phyloP scores from a whole-genome alignment of 2,797 vertebrate genomes.

The Cuculus canorus region DNA sequence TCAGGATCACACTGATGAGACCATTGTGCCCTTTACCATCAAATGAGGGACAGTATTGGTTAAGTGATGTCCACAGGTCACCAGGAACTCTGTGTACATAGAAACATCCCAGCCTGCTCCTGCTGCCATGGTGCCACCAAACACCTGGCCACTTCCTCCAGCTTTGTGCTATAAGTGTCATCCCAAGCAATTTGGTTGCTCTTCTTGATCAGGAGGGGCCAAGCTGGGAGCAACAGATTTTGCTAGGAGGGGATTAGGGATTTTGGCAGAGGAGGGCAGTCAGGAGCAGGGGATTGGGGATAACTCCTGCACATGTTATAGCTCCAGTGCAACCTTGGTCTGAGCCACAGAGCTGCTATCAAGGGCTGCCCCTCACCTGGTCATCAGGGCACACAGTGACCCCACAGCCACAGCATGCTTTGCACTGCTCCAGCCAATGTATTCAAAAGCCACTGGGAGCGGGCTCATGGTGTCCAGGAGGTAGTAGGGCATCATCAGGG shows the following conservation, averaged over 20 bases:
- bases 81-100: not conserved
- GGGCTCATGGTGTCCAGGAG: slow-evolving; percentile 82
- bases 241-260: not conserved
- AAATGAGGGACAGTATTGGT: not conserved
- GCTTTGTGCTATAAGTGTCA: not conserved
- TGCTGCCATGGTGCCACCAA: accelerated
- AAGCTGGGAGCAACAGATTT: not conserved
- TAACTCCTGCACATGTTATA: not conserved
- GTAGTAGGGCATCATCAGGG: slow-evolving; percentile 91
- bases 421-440: slow-evolving; percentile 84
- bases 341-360: not conserved
- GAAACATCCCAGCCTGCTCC: not conserved
- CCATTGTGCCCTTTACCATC: not conserved
- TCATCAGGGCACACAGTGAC: slow-evolving; percentile 88
- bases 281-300: not conserved
- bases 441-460: slow-evolving; percentile 83
- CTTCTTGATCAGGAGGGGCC: not conserved
- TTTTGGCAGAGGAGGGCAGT: not conserved
- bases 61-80: not conserved
- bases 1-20: not conserved
- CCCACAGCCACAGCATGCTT: slow-evolving; percentile 84
- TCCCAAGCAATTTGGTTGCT: not conserved
- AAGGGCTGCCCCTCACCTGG: slow-evolving; percentile 73
- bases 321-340: not conserved
- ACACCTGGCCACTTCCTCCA: not conserved